phyloP scores from a whole-genome alignment of 2,797 vertebrate genomes.

The Pangasius djambal region DNA sequence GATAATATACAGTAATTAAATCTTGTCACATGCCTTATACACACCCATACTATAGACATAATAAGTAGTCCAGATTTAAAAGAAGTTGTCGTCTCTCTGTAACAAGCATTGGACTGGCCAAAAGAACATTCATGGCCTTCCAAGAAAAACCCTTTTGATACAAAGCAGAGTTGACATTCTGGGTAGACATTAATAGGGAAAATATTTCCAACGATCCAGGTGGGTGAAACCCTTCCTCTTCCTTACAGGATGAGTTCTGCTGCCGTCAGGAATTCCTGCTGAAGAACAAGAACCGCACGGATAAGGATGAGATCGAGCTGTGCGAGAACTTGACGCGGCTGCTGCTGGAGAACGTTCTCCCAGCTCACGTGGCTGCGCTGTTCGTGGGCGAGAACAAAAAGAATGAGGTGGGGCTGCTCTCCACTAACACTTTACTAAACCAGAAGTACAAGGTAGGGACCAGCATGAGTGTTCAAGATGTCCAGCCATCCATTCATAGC shows the following conservation, averaged over 20 bases:
- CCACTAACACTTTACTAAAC: slow-evolving; percentile 66
- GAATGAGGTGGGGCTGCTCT: slow-evolving; percentile 84
- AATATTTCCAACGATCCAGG: not conserved
- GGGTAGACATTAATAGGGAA: not conserved
- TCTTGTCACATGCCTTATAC: not conserved
- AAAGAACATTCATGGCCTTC: not conserved
- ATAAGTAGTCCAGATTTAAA: not conserved
- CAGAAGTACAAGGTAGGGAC: slow-evolving; percentile 66
- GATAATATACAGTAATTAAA: not conserved
- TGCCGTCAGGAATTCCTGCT: slow-evolving; percentile 91
- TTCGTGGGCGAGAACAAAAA: slow-evolving; percentile 94
- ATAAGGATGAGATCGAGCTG: slow-evolving; percentile 95
- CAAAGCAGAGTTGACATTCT: not conserved
- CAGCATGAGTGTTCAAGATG: not conserved
- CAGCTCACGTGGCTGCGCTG: slow-evolving; percentile 91
- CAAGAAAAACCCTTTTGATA: not conserved
- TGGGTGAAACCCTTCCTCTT: not conserved
- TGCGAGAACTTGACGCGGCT: slow-evolving; percentile 97
- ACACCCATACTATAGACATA: too few species aligned
- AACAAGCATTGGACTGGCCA: not conserved
- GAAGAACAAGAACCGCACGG: slow-evolving; percentile 95
- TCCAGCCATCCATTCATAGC: slow-evolving; percentile 32
- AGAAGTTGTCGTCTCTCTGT: not conserved
- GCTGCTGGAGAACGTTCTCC: slow-evolving; percentile 95
- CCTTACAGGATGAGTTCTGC: slow-evolving; percentile 87